Evolutionary conservation across 1,140 invertebrate genomes (phyloP).

Genomic region (Vanessa tameamea): DNA sequence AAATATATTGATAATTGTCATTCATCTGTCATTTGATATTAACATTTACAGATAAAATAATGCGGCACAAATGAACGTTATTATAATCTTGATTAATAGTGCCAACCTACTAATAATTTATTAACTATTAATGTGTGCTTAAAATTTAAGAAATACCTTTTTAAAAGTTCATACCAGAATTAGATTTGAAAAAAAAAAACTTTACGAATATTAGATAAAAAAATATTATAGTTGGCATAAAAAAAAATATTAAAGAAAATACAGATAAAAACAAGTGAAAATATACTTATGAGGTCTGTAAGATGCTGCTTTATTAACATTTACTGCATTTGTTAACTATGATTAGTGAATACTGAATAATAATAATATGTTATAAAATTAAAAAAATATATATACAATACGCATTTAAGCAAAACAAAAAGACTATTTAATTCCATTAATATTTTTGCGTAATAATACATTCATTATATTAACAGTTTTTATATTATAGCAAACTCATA

Average conservation of each 20-base stretch:
- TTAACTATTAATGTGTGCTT: conserved; percentile 9
- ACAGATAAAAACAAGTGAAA: neutral
- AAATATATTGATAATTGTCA: too few relatives aligned
- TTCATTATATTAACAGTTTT: conserved; percentile 2
- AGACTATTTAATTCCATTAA: conserved; percentile 12
- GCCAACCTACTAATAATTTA: neutral
- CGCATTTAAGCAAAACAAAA: neutral
- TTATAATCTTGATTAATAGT: conserved; percentile 8
- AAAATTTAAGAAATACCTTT: conserved; percentile 4
- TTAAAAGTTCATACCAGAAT: neutral
- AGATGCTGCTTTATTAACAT: conserved; percentile 2
- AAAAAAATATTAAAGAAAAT: neutral
- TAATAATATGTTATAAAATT: conserved; percentile 5
- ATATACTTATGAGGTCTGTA: neutral
- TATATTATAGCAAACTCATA: conserved; percentile 11
- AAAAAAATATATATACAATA: neutral
- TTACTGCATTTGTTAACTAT: conserved; percentile 1
- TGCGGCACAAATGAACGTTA: conserved; percentile 6
- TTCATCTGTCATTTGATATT: conserved; percentile 1
- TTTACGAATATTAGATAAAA: neutral
- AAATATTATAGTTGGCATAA: neutral
- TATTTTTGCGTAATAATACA: conserved; percentile 1
- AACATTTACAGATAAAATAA: neutral
- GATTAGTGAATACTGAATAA: neutral
- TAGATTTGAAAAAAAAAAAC: neutral